Evolutionary conservation across 2,113 vertebrate genomes (phyloP), one percentile per base, ranked within the genome.

Genomic region (Pseudorhombus dupliciocellatus): DNA sequence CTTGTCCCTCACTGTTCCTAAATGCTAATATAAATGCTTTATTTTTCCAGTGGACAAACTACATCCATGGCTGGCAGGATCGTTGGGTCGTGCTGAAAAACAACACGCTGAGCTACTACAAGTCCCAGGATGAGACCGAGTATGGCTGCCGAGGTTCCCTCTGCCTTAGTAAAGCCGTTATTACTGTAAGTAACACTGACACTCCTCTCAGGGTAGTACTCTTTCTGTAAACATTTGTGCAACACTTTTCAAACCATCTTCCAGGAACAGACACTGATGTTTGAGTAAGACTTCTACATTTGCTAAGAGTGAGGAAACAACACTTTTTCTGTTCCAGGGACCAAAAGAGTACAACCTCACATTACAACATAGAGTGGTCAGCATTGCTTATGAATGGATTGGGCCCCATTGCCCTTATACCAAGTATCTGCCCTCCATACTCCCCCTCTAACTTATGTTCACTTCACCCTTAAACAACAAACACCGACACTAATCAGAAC

Each of bases 41-140:
- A 34, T 1, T 57, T 79, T 81, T 89, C 5, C 83, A 99, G 97
- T 99, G 98, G 98, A 99, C 98, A 86, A 99, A 99, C 91, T 99
- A 99, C 87, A 98, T 99, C 90, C 98, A 98, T 82, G 97, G 98
- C 4, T 99, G 98, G 98, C 98, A 99, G 90, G 97, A 99, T 87
- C 96, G 97, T 68, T 99, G 97, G 97, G 96, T 99, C 54, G 94
- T 96, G 85, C 91, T 99, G 84, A 98, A 97, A 85, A 95, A 95
- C 81, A 96, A 95, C 88, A 96, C 95, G 0, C 88, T 99, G 76
- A 99, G 97, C 92, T 99, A 99, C 92, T 99, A 97, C 92, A 99
- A 97, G 88, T 97, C 96, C 70, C 96, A 97, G 91, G 96, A 98
- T 70, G 97, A 99, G 92, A 96, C 95, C 0, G 97, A 98, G 58